Evolutionary conservation across 2,113 vertebrate species (phyloP), one percentile per base, ranked within the genome.

Genomic region (Daphoenositta chrysoptera): DNA sequence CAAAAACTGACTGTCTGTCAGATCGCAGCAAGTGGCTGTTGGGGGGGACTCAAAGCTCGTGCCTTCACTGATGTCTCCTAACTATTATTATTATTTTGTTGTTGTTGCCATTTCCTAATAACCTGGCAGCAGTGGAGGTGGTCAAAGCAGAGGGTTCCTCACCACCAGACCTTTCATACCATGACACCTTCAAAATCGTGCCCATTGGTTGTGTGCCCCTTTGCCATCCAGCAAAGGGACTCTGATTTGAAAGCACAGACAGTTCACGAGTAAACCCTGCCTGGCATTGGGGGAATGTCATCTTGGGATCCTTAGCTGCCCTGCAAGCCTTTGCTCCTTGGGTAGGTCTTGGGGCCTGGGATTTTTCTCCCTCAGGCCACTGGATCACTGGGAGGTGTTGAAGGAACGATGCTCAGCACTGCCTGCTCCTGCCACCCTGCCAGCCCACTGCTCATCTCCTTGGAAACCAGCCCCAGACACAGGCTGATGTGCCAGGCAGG

Each of bases 401-500:
- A 83, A 87, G 83, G 54, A 77, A 31, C 42, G 8, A 19, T 40
- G 61, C 80, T 90, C 78, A 63, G 93, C 51, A 24, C 53, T 92
- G 58, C 56, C 54, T 75, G 42, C 83, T 90, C 54, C 87, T 92
- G 83, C 63, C 48, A 75, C 53, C 47, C 80, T 42, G 72, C 63
- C 75, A 75, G 66, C 50, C 78, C 35, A 3, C 44, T 2, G 2
- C 45, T 81, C 47, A 79, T 95, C 65, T 79, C 96, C 94, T 90
- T 45, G 92, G 89, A 87, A 97, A 84, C 68, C 45, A 87, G 63
- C 76, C 72, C 56, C 75, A 60, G 77, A 33, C 63, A 54, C 85
- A 91, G 76, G 54, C 45, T 89, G 78, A 42, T 85, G 61, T 80
- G 80, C 73, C 69, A 85, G 26, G 61, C 31, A 27, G 40, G 91